These are phyloP conservation scores for Pseudomyrmex concolor DNA, from an alignment of 1,140 invertebrate genomes.

Conservation along the genomic window DNA sequence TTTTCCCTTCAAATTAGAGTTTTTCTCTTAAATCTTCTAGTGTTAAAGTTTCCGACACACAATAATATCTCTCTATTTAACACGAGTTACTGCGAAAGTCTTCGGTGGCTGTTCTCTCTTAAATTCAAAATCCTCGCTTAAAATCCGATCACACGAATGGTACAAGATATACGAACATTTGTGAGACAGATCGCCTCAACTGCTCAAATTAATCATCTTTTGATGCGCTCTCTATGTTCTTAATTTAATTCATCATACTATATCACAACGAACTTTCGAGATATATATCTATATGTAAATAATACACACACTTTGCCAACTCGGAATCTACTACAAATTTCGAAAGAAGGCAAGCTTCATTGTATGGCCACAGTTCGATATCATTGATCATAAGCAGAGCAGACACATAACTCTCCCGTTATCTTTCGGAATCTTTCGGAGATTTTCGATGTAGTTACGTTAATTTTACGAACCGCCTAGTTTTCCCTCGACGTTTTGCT, in stretches of 20 bases:
- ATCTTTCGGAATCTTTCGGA: conserved; percentile 40
- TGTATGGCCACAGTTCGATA: conserved; percentile 28
- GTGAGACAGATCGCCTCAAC: conserved; percentile 7
- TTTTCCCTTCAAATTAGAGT: no score
- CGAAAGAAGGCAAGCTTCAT: conserved; percentile 11
- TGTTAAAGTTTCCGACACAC: no score
- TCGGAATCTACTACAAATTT: conserved; percentile 37
- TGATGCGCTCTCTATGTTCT: conserved; percentile 17
- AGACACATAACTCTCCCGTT: conserved; percentile 55
- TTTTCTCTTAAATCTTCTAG: no score
- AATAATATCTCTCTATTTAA: neutral
- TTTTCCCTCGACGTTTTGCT: conserved; percentile 56
- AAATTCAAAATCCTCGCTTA: neutral
- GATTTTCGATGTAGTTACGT: conserved; percentile 67
- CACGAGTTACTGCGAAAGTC: neutral
- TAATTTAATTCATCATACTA: conserved; percentile 54
- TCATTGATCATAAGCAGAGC: conserved; percentile 67
- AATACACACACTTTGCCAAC: no score
- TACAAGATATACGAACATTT: neutral
- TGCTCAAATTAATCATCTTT: conserved; percentile 35
- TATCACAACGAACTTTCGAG: conserved; percentile 14
- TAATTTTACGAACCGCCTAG: conserved; percentile 67
- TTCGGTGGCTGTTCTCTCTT: neutral
- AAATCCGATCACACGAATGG: conserved; percentile 13
- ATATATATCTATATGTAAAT: neutral